These are phyloP conservation scores for Mus spretus DNA, from an alignment of 2,797 vertebrate genomes.

Conservation along the genomic window DNA sequence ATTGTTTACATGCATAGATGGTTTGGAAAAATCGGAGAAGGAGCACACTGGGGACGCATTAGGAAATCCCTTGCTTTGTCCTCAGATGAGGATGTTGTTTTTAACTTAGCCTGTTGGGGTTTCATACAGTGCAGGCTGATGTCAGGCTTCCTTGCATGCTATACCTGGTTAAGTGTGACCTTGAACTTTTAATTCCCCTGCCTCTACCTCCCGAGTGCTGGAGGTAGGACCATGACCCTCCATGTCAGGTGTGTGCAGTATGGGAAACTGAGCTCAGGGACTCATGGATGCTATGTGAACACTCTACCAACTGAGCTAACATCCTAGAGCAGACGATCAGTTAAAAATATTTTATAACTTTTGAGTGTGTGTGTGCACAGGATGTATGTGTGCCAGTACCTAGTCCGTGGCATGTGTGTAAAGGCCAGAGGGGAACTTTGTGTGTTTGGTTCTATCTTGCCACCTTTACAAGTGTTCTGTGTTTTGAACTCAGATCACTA, in stretches of 20 bases:
- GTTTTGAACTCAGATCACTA: not conserved
- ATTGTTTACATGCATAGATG: not conserved
- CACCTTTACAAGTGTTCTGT: not conserved
- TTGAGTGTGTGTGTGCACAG: not conserved
- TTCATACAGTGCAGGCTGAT: not conserved
- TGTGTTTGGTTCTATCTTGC: not conserved
- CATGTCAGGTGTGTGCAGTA: not conserved
- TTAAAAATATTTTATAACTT: no score
- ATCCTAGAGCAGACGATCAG: not conserved
- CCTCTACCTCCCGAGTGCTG: not conserved
- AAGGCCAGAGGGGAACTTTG: not conserved
- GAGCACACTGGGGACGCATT: not conserved
- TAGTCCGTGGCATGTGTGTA: not conserved
- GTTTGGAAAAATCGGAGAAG: not conserved
- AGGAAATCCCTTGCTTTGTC: not conserved
- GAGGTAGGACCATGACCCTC: no score
- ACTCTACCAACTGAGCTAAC: not conserved
- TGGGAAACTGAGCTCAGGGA: not conserved
- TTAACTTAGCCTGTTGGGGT: not conserved
- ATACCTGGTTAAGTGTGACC: not conserved
- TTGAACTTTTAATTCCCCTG: not conserved
- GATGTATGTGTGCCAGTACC: no score
- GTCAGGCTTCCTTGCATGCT: not conserved
- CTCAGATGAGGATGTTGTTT: not conserved
- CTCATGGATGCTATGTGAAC: not conserved